phyloP scores from a whole-genome alignment of 2,113 vertebrate species.

The Pterophyllum scalare region DNA sequence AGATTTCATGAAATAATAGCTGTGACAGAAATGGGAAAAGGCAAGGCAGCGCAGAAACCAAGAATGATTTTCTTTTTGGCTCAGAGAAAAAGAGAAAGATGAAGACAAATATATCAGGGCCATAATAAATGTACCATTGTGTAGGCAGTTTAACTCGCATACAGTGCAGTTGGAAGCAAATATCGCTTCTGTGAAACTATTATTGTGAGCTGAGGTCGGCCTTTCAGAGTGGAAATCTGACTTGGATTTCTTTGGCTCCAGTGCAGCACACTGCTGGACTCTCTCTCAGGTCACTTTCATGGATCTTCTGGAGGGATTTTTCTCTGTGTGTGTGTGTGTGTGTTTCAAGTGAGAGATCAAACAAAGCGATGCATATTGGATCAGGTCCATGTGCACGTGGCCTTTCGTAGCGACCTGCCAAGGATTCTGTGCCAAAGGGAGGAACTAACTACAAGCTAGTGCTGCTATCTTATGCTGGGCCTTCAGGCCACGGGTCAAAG shows the following conservation, averaged over 20 bases:
- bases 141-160: slow-evolving; percentile 43
- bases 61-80: slow-evolving; percentile 84
- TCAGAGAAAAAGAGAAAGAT: slow-evolving; percentile 59
- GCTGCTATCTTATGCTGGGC: slow-evolving; percentile 28
- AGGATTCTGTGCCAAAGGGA: slow-evolving; percentile 43
- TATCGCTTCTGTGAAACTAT: slow-evolving; percentile 58
- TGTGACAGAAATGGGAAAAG: slow-evolving; percentile 86
- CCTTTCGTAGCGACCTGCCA: slow-evolving; percentile 63
- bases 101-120: slow-evolving; percentile 84
- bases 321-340: slow-evolving; percentile 19
- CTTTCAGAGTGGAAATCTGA: slow-evolving; percentile 40
- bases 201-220: slow-evolving; percentile 44
- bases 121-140: slow-evolving; percentile 86
- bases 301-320: slow-evolving; percentile 30
- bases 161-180: slow-evolving; percentile 53
- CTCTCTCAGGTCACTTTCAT: slow-evolving; percentile 24
- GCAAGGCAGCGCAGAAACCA: slow-evolving; percentile 83
- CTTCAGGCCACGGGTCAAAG: slow-evolving; percentile 52
- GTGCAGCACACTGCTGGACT: slow-evolving; percentile 23
- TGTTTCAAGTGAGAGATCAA: slow-evolving; percentile 44
- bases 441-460: slow-evolving; percentile 39
- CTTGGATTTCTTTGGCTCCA: slow-evolving; percentile 43
- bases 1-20: slow-evolving; percentile 91
- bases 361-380: slow-evolving; percentile 58
- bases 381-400: slow-evolving; percentile 53